Evolutionary conservation across 2,888 invertebrate species (phyloP).

Genomic region (Lasius platythorax): DNA sequence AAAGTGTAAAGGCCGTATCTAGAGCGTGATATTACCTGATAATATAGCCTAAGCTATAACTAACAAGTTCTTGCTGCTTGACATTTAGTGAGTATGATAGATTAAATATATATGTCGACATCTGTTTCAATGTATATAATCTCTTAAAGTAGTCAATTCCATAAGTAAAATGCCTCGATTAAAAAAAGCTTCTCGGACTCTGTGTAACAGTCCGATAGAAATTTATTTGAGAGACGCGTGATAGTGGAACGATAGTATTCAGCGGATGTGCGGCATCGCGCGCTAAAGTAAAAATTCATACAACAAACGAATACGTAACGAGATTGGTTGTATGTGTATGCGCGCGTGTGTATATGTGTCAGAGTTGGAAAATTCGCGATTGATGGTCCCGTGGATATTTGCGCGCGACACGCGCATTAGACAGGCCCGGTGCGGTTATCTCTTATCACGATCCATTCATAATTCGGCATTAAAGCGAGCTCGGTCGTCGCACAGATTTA

Average conservation of each 20-base stretch:
- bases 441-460: slow-evolving; percentile 52
- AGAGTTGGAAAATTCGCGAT: slow-evolving; percentile 28
- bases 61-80: neutral
- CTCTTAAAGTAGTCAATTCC: neutral
- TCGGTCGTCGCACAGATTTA: slow-evolving; percentile 44
- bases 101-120: neutral
- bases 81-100: neutral
- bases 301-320: neutral
- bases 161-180: neutral
- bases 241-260: neutral
- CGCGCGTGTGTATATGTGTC: neutral
- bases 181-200: neutral
- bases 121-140: neutral
- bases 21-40: neutral
- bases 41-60: neutral
- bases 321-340: neutral
- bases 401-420: slow-evolving; percentile 31
- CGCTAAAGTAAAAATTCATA: neutral
- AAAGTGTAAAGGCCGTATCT: neutral
- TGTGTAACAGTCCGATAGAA: neutral
- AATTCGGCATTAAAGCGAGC: slow-evolving; percentile 52
- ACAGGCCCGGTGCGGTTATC: slow-evolving; percentile 28
- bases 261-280: neutral
- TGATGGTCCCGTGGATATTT: slow-evolving; percentile 21
- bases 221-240: neutral